Percentiles rank a stretch among this genome's conserved stretches.
phyloP scores from a whole-genome alignment of 2,888 invertebrate species.

The Clitarchus hookeri region DNA sequence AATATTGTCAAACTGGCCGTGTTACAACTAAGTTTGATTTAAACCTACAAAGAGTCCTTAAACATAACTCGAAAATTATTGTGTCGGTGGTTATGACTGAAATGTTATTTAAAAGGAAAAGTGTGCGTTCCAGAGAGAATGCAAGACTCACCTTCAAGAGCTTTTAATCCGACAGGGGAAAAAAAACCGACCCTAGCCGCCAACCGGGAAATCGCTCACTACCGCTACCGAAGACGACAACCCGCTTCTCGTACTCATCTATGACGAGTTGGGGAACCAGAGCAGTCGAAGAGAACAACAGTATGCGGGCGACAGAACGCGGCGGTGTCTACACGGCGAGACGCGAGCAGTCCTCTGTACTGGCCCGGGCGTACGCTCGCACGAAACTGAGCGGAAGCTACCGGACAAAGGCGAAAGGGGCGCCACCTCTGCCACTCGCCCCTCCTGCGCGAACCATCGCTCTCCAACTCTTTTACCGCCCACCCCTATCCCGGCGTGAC shows the following conservation, averaged over 20 bases:
- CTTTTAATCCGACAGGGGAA: background rate
- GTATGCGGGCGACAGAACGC: too few species aligned
- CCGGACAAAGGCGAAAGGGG: constrained; percentile 1
- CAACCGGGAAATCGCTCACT: background rate
- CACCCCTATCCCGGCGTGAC: background rate
- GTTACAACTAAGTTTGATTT: too few species aligned
- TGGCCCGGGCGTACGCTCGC: background rate
- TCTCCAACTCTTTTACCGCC: background rate
- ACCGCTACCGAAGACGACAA: background rate
- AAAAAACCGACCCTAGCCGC: background rate
- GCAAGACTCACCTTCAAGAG: background rate
- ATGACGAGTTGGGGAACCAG: background rate
- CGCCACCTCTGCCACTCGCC: background rate
- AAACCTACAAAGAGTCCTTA: too few species aligned
- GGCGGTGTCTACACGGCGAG: too few species aligned
- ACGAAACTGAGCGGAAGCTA: background rate
- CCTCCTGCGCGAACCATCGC: background rate
- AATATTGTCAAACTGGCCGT: too few species aligned
- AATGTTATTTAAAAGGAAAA: too few species aligned
- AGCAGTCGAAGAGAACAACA: too few species aligned
- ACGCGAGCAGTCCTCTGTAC: background rate
- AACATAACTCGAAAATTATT: too few species aligned
- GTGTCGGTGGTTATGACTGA: too few species aligned
- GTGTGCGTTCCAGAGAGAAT: too few species aligned
- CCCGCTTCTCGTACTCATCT: background rate